A percentile compares a stretch with the other conserved stretches of the same genome.
Conservation (phyloP, 1,140 invertebrate species). For the Drosophila repletoides region DNA sequence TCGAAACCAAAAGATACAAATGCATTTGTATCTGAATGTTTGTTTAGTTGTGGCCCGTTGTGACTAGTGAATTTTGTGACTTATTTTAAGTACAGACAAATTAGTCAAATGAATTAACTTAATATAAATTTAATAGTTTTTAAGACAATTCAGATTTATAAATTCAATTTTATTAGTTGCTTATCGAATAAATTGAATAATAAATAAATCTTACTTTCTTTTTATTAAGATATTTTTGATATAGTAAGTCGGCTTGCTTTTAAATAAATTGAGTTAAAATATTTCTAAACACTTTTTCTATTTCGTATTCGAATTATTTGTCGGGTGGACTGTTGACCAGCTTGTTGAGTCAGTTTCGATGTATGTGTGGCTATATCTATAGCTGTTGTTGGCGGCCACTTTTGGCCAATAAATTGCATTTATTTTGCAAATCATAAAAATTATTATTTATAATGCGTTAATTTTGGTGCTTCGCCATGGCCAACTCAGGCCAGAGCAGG, state of each 20-base stretch:
- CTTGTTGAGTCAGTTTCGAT: not conserved
- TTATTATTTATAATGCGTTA: slow-evolving; percentile 66
- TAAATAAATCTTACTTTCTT: too few relatives aligned
- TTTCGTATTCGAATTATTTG: not conserved
- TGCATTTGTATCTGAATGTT: not conserved
- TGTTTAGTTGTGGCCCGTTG: slow-evolving; percentile 51
- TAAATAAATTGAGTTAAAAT: not conserved
- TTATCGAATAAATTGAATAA: too few relatives aligned
- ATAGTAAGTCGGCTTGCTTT: too few relatives aligned
- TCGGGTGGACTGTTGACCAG: not conserved
- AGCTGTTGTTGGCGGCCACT: not conserved
- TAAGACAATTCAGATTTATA: too few relatives aligned
- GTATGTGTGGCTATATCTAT: slow-evolving; percentile 5
- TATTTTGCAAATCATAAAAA: slow-evolving; percentile 64
- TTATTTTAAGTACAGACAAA: slow-evolving; percentile 24
- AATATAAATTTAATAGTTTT: too few relatives aligned
- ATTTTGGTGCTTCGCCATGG: slow-evolving; percentile 38
- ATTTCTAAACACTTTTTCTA: not conserved
- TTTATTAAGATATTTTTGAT: too few relatives aligned
- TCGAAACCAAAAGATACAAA: slow-evolving; percentile 46
- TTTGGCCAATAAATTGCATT: slow-evolving; percentile 42
- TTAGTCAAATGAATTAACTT: too few relatives aligned
- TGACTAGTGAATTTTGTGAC: slow-evolving; percentile 35
- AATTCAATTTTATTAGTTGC: too few relatives aligned
- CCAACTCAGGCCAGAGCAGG: too few relatives aligned